These are phyloP conservation scores for Apis mellifera DNA, from an alignment of 1,140 invertebrate species.

Conservation along the genomic window Amel_HAv3.1 CM009931.2:11515001-11515500, in stretches of 20 bases:
- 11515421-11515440: background rate
- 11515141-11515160: background rate
- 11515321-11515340: background rate
- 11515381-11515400: too few relatives aligned
- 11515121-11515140: too few relatives aligned
- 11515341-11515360: background rate
- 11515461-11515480: background rate
- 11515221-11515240: background rate
- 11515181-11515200: background rate
- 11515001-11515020: background rate
- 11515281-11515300: background rate
- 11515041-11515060: too few relatives aligned
- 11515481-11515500: constrained; percentile 13
- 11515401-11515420: background rate
- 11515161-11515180: background rate
- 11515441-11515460: background rate
- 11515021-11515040: background rate
- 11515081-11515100: background rate
- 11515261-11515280: background rate
- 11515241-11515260: background rate
- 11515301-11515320: background rate
- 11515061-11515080: background rate
- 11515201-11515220: constrained; percentile 28
- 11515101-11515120: background rate
- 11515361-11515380: background rate